phyloP scores from a whole-genome alignment of 1,140 invertebrate species.

The Dendroctonus ponderosae region DNA sequence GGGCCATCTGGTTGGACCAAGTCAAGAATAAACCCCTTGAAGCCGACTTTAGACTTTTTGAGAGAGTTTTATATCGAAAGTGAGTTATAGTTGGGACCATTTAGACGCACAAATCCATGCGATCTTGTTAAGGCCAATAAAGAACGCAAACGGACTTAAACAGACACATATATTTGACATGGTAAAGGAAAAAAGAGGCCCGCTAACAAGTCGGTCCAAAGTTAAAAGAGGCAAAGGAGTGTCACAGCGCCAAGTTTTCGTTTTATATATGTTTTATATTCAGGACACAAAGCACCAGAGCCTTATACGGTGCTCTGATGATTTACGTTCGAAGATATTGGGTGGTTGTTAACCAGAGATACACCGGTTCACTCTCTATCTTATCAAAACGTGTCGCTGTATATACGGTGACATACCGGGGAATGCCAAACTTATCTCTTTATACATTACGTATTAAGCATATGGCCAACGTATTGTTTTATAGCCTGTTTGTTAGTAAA shows the following conservation, averaged over 20 bases:
- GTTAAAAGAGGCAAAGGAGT: conserved; percentile 27
- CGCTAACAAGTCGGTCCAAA: conserved; percentile 29
- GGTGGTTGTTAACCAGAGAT: conserved; percentile 28
- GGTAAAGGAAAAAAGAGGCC: conserved; percentile 18
- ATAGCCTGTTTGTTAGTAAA: too few relatives aligned
- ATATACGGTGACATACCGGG: conserved; percentile 25
- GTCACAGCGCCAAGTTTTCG: conserved; percentile 29
- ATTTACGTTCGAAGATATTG: conserved; percentile 31
- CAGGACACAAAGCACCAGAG: conserved; percentile 25
- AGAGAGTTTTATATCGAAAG: not conserved
- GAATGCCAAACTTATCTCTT: conserved; percentile 28
- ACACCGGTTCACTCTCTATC: conserved; percentile 19
- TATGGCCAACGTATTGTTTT: conserved; percentile 8
- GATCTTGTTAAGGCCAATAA: conserved; percentile 23
- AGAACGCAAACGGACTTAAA: conserved; percentile 23
- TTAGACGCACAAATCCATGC: conserved; percentile 5
- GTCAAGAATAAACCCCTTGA: too few relatives aligned
- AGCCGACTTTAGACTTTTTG: too few relatives aligned
- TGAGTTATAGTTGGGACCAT: conserved; percentile 9
- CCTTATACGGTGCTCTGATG: conserved; percentile 30
- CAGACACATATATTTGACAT: conserved; percentile 31
- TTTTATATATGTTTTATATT: conserved; percentile 32
- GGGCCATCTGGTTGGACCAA: too few relatives aligned
- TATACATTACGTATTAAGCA: conserved; percentile 5
- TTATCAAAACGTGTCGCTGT: conserved; percentile 29